These are phyloP conservation scores for Nyctibius grandis DNA, from an alignment of 2,797 vertebrate species.

Conservation along the genomic window DNA sequence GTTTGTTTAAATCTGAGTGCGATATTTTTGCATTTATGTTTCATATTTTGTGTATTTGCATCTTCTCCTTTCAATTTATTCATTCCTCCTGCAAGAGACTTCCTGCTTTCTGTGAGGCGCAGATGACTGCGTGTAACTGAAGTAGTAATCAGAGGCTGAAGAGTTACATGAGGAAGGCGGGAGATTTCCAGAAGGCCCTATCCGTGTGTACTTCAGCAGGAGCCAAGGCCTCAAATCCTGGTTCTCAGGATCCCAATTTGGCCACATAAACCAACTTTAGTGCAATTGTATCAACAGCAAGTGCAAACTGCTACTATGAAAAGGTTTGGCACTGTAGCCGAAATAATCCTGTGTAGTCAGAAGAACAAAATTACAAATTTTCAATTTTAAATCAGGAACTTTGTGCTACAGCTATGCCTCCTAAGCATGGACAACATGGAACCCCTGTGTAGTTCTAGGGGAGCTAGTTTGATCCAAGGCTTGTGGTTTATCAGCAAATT, in stretches of 20 bases:
- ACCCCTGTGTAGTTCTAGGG: not conserved
- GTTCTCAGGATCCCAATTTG: not conserved
- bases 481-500: not conserved
- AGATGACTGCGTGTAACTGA: rapidly evolving
- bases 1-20: not conserved
- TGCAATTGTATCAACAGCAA: rapidly evolving
- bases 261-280: not conserved
- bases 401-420: not conserved
- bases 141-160: not conserved
- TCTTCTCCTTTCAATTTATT: not conserved
- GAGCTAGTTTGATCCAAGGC: not conserved
- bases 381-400: not conserved
- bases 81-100: not conserved
- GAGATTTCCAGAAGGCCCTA: not conserved
- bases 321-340: not conserved
- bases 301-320: not conserved
- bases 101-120: not conserved
- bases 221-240: not conserved
- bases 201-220: not conserved
- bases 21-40: not conserved
- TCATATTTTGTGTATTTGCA: not conserved
- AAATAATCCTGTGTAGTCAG: not conserved
- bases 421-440: not conserved
- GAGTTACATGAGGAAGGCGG: not conserved
- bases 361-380: not conserved